Evolutionary conservation across 2,113 vertebrate genomes (phyloP), one percentile per base, ranked within the genome.

Genomic region (Athene noctua): DNA sequence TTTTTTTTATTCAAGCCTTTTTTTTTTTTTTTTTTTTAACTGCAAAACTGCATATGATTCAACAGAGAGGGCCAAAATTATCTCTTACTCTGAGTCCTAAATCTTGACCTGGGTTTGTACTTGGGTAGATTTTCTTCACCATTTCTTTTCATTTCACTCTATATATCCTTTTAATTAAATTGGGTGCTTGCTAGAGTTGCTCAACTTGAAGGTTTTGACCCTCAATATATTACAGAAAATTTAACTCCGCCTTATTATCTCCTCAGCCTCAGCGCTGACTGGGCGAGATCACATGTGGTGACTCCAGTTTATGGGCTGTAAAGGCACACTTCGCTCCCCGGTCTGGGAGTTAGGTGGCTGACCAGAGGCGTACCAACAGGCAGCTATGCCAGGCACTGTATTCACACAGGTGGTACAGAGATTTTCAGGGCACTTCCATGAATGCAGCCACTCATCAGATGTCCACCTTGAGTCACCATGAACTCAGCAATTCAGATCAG

Each of bases 201-300:
- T 88, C 32, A 74, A 2, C 47, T 81, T 71, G 61, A 71, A 81
- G 22, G 32, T 93, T 88, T 94, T 93, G 67, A 82, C 17, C 73
- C 9, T 27, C 66, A 66, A 38, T 77, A 42, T n/a, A 21, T 84
- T 67, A 71, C 15, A 88, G 55, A 49, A 93, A 88, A 71, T 71
- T 42, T 40, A 67, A 46, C 47, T 95, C 52, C 2, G 3, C 36
- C 55, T 66, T 70, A 77, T 34, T 88, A 86, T 62, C 29, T 63
- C 51, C 51, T 86, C 51, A 47, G 47, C 40, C 34, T 49, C 18
- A 66, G 13, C n/a, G 51, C 68, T 78, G 82, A 36, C 63, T 34
- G 36, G 32, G 49, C 77, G 12, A 70, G 8, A 38, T 10, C 0
- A 7, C 0, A 0, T 36, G 47, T 3, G 8, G 59, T 47, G 61